These are phyloP conservation scores for Cacoxenus indagator DNA, from an alignment of 2,888 invertebrate genomes.

Conservation along the genomic window DNA sequence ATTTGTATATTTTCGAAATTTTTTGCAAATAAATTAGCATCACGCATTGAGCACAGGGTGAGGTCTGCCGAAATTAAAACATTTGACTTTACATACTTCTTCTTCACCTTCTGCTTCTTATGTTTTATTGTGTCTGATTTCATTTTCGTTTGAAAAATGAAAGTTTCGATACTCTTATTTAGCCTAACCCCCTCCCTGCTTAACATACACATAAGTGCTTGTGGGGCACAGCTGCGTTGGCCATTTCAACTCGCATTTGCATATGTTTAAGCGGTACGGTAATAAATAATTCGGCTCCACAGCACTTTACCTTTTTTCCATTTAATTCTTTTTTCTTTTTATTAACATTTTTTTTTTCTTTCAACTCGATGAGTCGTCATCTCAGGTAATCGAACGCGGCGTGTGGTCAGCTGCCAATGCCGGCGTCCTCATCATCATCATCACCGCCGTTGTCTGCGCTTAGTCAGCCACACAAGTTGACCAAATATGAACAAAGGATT, in stretches of 20 bases:
- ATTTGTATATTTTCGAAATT: too few relatives aligned
- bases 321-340: neutral
- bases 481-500: neutral
- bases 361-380: neutral
- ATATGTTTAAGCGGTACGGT: constrained; percentile 2
- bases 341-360: neutral
- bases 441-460: neutral
- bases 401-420: neutral
- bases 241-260: constrained; percentile 54
- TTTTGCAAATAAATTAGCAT: constrained; percentile 57
- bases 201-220: constrained; percentile 23
- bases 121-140: constrained; percentile 12
- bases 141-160: constrained; percentile 54
- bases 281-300: constrained; percentile 2
- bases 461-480: neutral
- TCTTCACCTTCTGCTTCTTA: neutral
- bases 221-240: constrained; percentile 40
- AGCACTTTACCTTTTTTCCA: constrained; percentile 6
- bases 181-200: neutral
- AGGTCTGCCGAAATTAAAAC: constrained; percentile 53
- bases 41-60: constrained; percentile 46
- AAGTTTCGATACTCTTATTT: constrained; percentile 48
- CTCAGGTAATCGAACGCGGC: neutral
- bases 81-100: constrained; percentile 42
- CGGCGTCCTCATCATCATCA: too few relatives aligned